phyloP scores from a whole-genome alignment of 2,797 vertebrate genomes.

The Crocidura indochinensis region DNA sequence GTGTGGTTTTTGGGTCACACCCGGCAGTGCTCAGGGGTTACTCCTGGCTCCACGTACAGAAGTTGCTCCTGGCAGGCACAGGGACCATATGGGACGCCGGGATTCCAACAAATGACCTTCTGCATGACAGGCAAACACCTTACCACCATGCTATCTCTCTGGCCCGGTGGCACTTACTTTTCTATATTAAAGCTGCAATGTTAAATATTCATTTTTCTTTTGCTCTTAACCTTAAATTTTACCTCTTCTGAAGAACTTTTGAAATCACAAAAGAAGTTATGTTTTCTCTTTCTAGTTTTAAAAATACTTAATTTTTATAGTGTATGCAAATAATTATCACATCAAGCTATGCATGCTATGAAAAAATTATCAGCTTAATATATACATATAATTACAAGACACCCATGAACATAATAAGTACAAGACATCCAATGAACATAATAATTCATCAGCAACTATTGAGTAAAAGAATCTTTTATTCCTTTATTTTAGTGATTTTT shows the following conservation, averaged over 20 bases:
- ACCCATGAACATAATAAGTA: neutral
- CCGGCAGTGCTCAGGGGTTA: too few species aligned
- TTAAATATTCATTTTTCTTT: neutral
- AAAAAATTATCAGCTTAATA: neutral
- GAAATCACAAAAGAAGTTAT: neutral
- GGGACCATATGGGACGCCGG: too few species aligned
- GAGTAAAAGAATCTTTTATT: neutral
- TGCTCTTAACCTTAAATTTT: slow-evolving; percentile 8
- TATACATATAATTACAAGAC: slow-evolving; percentile 5
- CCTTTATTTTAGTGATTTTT: neutral
- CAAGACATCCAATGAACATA: neutral
- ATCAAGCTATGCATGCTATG: neutral
- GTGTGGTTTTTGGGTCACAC: too few species aligned
- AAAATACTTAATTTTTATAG: too few species aligned
- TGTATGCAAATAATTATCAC: neutral
- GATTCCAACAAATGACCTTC: too few species aligned
- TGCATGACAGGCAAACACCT: too few species aligned
- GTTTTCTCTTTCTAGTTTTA: too few species aligned
- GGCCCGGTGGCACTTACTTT: too few species aligned
- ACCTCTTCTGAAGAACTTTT: neutral
- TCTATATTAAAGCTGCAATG: neutral
- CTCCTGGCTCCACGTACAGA: too few species aligned
- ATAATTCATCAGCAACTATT: neutral
- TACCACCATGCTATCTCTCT: too few species aligned
- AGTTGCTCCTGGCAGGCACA: too few species aligned